phyloP scores from a whole-genome alignment of 1,140 invertebrate genomes.

The Drosophila miranda region DNA sequence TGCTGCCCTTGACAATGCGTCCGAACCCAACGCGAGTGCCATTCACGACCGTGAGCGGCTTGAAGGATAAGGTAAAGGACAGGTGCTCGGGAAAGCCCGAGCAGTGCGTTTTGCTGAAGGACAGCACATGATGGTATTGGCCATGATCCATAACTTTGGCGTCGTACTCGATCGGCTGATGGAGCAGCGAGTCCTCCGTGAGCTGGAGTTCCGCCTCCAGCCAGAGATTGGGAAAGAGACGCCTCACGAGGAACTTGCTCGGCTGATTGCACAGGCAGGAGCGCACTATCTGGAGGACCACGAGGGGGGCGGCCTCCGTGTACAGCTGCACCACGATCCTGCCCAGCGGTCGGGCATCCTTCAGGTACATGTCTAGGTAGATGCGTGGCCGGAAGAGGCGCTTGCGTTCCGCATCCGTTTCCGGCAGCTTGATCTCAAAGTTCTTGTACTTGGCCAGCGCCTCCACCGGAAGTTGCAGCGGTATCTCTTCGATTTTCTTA shows the following conservation, averaged over 20 bases:
- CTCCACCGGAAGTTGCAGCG: slow-evolving; percentile 25
- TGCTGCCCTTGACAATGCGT: slow-evolving; percentile 50
- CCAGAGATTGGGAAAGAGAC: slow-evolving; percentile 69
- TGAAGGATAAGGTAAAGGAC: slow-evolving; percentile 69
- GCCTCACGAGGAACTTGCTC: slow-evolving; percentile 44
- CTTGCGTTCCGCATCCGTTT: slow-evolving; percentile 34
- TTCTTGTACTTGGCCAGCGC: slow-evolving; percentile 52
- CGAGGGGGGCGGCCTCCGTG: slow-evolving; percentile 70
- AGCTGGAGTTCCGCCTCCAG: slow-evolving; percentile 59
- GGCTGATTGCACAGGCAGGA: slow-evolving; percentile 47
- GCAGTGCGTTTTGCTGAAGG: slow-evolving; percentile 56
- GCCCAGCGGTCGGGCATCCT: slow-evolving; percentile 53
- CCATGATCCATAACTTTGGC: slow-evolving; percentile 66
- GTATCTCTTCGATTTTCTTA: not conserved
- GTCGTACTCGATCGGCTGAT: slow-evolving; percentile 62
- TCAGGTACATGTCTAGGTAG: slow-evolving; percentile 64
- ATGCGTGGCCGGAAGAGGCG: slow-evolving; percentile 59
- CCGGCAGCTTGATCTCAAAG: slow-evolving; percentile 40
- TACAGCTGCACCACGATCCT: slow-evolving; percentile 65
- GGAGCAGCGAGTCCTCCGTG: slow-evolving; percentile 13
- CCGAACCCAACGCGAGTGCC: slow-evolving; percentile 71
- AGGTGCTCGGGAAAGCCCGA: slow-evolving; percentile 52
- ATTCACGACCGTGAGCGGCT: slow-evolving; percentile 62
- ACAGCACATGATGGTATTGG: slow-evolving; percentile 44
- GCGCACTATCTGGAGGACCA: slow-evolving; percentile 66